phyloP scores from a whole-genome alignment of 2,113 vertebrate species.

The Plectropomus leopardus region DNA sequence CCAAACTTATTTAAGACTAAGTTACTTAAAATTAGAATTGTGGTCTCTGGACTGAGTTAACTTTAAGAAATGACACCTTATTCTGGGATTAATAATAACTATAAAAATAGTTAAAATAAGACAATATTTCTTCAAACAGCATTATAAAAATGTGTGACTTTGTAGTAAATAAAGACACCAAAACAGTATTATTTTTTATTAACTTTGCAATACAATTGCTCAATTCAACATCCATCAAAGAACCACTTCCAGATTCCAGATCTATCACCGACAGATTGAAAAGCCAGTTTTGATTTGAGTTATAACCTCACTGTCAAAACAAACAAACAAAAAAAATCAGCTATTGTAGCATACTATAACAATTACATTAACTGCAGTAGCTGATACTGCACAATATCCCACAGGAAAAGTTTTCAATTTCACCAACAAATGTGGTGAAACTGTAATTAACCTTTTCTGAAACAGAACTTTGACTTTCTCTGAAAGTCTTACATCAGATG shows the following conservation, averaged over 20 bases:
- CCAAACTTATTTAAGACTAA: not conserved
- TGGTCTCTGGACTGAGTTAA: not conserved
- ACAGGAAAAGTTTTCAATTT: too few relatives aligned
- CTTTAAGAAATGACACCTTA: not conserved
- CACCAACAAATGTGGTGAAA: too few relatives aligned
- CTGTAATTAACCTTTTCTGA: too few relatives aligned
- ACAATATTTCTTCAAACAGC: constrained; percentile 6
- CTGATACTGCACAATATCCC: too few relatives aligned
- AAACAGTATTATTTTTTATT: not conserved
- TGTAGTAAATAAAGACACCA: constrained; percentile 19
- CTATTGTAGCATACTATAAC: not conserved
- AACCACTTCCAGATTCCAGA: too few relatives aligned
- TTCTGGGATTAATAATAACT: too few relatives aligned
- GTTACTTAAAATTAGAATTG: constrained; percentile 6
- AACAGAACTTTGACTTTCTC: too few relatives aligned
- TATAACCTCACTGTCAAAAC: too few relatives aligned
- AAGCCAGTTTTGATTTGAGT: too few relatives aligned
- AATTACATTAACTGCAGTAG: not conserved
- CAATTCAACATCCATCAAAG: not conserved
- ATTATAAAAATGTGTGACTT: not conserved
- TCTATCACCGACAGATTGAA: too few relatives aligned
- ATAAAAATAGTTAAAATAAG: too few relatives aligned
- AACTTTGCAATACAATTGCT: constrained; percentile 6
- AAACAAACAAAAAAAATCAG: not conserved
- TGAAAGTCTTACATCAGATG: too few relatives aligned